Percentiles rank a stretch among this genome's conserved stretches.
Evolutionary conservation across 2,113 vertebrate genomes (phyloP).

Genomic region (Pyrgilauda ruficollis): DNA sequence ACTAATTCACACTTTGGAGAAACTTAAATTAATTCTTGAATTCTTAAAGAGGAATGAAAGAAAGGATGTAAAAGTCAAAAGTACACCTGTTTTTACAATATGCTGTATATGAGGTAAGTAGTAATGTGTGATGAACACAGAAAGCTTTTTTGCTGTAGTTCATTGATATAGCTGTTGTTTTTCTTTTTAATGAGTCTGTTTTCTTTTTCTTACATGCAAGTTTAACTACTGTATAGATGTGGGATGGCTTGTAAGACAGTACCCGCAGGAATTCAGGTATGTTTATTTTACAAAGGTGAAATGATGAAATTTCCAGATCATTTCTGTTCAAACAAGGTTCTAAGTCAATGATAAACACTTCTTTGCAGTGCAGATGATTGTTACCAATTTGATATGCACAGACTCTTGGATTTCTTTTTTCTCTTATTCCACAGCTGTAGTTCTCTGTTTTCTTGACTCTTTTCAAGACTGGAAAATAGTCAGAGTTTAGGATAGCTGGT

Average conservation of each 20-base stretch:
- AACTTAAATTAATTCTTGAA: neutral
- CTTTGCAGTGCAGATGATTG: neutral
- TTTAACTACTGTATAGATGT: conserved; percentile 99
- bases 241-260: conserved; percentile 90
- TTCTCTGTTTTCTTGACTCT: neutral
- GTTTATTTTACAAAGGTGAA: neutral
- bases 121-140: fast-evolving
- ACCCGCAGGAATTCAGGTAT: conserved; percentile 90
- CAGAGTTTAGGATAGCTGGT: neutral
- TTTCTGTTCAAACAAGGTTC: neutral
- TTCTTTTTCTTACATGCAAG: conserved; percentile 61
- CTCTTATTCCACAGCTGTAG: neutral
- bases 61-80: neutral
- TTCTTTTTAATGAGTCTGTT: neutral
- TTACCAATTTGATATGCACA: neutral
- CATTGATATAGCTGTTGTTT: neutral
- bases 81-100: neutral
- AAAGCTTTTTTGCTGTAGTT: neutral
- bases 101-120: neutral
- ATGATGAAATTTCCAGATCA: neutral
- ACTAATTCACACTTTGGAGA: neutral
- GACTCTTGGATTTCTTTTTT: neutral
- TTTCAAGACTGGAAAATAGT: neutral
- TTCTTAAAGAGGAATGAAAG: neutral
- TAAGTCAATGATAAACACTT: neutral